Evolutionary conservation across 2,797 vertebrate genomes (phyloP).

Genomic region (Chloroceryle amazona): DNA sequence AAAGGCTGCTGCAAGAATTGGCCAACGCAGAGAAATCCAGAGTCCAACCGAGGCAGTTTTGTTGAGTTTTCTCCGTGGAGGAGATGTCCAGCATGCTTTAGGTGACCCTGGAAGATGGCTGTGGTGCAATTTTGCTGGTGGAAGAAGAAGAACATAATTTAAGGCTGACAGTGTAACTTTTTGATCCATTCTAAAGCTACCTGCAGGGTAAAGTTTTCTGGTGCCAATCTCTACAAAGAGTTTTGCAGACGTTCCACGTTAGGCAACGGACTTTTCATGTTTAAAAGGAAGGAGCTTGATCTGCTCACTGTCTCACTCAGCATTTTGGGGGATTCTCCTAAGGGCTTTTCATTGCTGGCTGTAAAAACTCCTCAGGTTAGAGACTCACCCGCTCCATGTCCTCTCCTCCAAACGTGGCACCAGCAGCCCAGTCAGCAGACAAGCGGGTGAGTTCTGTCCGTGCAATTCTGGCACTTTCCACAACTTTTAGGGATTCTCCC

Average conservation of each 20-base stretch:
- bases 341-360: neutral
- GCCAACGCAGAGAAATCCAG: neutral
- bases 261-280: neutral
- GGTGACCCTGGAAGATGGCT: neutral
- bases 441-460: accelerated
- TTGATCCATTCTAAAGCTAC: neutral
- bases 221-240: neutral
- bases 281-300: neutral
- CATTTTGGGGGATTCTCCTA: neutral
- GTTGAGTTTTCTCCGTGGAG: neutral
- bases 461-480: neutral
- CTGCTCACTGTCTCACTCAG: neutral
- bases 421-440: neutral
- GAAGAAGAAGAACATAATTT: neutral
- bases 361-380: neutral
- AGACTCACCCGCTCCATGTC: accelerated
- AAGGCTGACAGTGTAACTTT: neutral
- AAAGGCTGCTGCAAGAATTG: neutral
- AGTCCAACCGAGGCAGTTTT: neutral
- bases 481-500: neutral
- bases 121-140: neutral
- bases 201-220: constrained; percentile 19
- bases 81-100: neutral
- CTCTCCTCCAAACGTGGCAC: neutral
- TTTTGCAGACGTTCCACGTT: neutral